Evolutionary conservation across 2,113 vertebrate species (phyloP).

Genomic region (Micromys minutus): DNA sequence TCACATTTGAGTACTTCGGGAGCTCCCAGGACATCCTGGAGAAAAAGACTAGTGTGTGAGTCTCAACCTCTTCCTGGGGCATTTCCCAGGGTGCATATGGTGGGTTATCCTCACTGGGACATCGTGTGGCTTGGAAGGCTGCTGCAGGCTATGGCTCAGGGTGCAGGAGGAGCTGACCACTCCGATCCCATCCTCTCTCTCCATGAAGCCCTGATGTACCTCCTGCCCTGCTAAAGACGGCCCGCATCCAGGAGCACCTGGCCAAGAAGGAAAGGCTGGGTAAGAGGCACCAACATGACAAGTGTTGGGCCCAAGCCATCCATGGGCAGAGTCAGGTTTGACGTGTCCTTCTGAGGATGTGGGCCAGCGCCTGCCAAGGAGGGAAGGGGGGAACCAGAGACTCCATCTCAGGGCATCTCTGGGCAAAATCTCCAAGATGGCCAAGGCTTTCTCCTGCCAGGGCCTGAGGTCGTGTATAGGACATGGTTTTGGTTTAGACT

Average conservation of each 20-base stretch:
- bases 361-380: neutral
- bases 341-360: neutral
- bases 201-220: slow-evolving; percentile 68
- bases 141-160: neutral
- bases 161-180: neutral
- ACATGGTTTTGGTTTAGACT: neutral
- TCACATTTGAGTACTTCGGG: slow-evolving; percentile 90
- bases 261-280: slow-evolving; percentile 87
- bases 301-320: neutral
- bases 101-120: neutral
- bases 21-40: slow-evolving; percentile 49
- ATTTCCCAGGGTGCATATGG: neutral
- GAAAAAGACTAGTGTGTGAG: slow-evolving; percentile 69
- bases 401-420: neutral
- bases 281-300: slow-evolving; percentile 70
- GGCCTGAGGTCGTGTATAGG: neutral
- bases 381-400: neutral
- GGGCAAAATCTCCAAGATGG: neutral
- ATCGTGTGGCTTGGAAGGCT: neutral
- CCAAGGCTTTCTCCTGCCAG: neutral
- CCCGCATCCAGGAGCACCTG: slow-evolving; percentile 75
- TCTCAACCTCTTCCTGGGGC: neutral
- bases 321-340: neutral
- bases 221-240: slow-evolving; percentile 79
- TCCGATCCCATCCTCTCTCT: neutral